Evolutionary conservation across 2,888 invertebrate species (phyloP), one percentile per base, ranked within the genome.

Genomic region (Mayetiola destructor): DNA sequence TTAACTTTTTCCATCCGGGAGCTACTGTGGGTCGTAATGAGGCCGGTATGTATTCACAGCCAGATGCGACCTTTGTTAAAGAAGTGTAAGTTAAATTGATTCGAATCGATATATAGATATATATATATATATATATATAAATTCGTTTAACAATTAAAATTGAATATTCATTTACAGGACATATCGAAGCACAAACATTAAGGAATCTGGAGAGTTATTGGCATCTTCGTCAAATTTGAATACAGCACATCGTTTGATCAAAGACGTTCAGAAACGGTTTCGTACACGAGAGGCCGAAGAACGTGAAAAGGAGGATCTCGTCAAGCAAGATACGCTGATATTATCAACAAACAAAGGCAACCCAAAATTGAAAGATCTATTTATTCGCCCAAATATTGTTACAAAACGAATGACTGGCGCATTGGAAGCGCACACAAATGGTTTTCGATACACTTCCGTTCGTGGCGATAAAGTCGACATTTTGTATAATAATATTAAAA

Each of bases 401-500:
- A 89, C 93, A 1, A 93, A 93, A 70, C 80, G 96, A 68, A 95
- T 96, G 84, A 90, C 90, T 21, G 92, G 89, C 27, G 83, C 85
- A 2, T 74, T 97, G 60, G 97, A 99, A 73, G 91, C 99, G 0
- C 99, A 99, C 67, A 81, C 85, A 0, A 99, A 99, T 67, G 97
- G 97, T 12, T 92, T 92, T 67, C 80, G 96, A 36, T 99, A 97
- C 69, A 97, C 96, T 0, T 97, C 97, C 0, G 92, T 99, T n/a
- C 82, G 97, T 65, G 99, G 99, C 5, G 99, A 99, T 68, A 99
- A 99, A 78, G 96, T 99, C 8, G 99, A 99, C 67, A 97, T 99
- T 65, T 75, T 99, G 56, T 99, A 97, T 73, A 99, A 99, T 75
- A 99, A 99, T 73, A 97, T 99, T 63, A 95, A 96, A 71, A 94